Base-by-base conservation (phyloP, 2,888 invertebrate species). In the Alentia gelatinosa region DNA sequence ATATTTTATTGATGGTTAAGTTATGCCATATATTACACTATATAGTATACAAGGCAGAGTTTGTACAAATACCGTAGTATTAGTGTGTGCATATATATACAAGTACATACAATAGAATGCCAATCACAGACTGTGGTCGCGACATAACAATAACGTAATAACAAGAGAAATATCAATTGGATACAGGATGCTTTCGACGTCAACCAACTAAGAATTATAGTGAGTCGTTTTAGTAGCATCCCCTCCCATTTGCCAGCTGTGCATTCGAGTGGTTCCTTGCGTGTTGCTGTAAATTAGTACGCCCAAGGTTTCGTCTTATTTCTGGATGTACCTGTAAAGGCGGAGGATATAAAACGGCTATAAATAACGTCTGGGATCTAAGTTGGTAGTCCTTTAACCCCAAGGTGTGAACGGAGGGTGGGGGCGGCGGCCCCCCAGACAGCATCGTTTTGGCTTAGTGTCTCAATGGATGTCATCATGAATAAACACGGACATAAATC, bases 401-500 rank as follows among this genome's bases (percentile, higher is more conserved):
- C 19, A 3, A 68, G 26, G 68, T 68, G 30, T 68, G 68, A 30
- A 68, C 56, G 23, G 5, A n/a, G 56, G 23, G 56, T 56, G 56
- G n/a, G 23, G 23, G 56, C 19, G 19, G 68, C 30, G 30, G 30
- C 68, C 68, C 30, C 68, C 30, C 4, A n/a, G 68, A 68, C 12
- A 26, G 12, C 30, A 4, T 12, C 30, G 5, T 26, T 26, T 26
- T 30, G 33, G 79, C 4, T 19, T 23, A 39, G 12, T 39, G 39
- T 79, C 39, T 79, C 79, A 39, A 39, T 19, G 37, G 79, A 23
- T 35, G 79, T 79, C 79, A 35, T 79, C 79, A 79, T 79, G 79
- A 37, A 79, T 79, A 79, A 79, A 79, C 79, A 79, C n/a, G 79
- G 79, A 79, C 79, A n/a, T 79, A 79, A 79, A 79, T 79, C 79